Evolutionary conservation across 2,113 vertebrate genomes (phyloP).

Genomic region (Proteles cristata): DNA sequence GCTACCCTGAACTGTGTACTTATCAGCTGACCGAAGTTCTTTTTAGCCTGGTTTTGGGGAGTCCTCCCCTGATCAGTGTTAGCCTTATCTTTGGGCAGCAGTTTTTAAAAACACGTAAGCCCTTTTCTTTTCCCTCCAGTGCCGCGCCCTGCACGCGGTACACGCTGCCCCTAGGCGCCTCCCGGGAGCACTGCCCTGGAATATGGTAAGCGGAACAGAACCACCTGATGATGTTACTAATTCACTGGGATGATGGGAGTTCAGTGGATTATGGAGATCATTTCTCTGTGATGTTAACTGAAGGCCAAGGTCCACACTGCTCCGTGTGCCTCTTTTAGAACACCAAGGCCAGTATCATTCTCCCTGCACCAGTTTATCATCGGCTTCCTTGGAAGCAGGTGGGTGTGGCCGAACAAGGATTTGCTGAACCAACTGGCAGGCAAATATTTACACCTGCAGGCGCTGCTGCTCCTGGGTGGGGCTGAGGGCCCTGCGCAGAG

Average conservation of each 20-base stretch:
- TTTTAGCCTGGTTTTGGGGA: not conserved
- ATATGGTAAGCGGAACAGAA: not conserved
- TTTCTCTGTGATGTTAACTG: not conserved
- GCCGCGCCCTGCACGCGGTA: rapidly evolving
- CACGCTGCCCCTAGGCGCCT: not conserved
- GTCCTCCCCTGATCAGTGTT: not conserved
- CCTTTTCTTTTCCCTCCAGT: not conserved
- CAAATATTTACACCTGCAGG: constrained; percentile 29
- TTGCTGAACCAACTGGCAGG: not conserved
- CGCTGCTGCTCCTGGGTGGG: not conserved
- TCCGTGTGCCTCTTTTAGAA: not conserved
- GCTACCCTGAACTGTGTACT: not conserved
- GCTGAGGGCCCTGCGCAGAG: not conserved
- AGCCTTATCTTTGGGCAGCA: constrained; percentile 60
- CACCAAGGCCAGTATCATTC: not conserved
- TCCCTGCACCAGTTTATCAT: not conserved
- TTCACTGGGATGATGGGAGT: not conserved
- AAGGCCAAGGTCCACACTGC: constrained; percentile 49
- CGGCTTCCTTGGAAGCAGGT: not conserved
- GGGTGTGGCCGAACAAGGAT: not conserved
- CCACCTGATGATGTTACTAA: not conserved
- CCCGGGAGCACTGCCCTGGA: not conserved
- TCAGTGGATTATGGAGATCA: not conserved
- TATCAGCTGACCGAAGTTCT: constrained; percentile 29
- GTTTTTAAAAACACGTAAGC: not conserved